Evolutionary conservation across 1,140 invertebrate genomes (phyloP).

Genomic region (Bombus difficillimus): DNA sequence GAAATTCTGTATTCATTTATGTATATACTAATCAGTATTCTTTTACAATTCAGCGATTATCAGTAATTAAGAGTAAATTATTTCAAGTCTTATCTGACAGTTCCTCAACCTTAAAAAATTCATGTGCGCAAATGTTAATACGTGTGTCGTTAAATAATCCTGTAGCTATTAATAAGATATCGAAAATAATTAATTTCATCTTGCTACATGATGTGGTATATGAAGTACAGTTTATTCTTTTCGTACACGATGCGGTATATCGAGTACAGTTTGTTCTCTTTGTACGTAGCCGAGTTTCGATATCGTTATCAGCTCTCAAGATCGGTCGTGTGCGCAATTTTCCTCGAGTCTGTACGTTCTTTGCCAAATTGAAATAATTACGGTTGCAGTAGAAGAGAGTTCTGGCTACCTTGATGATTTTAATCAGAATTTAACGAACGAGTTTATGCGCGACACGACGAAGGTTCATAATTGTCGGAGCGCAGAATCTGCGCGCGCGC

Average conservation of each 20-base stretch:
- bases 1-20: background rate
- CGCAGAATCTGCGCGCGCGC: background rate
- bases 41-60: background rate
- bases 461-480: background rate
- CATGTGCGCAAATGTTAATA: background rate
- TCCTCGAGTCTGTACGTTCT: background rate
- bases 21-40: no score
- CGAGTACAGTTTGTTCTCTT: background rate
- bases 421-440: constrained; percentile 4
- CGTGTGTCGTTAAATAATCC: background rate
- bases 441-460: background rate
- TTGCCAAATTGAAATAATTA: constrained; percentile 4
- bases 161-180: background rate
- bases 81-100: background rate
- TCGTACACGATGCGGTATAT: background rate
- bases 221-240: background rate
- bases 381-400: background rate
- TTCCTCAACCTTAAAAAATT: background rate
- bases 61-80: background rate
- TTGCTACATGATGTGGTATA: background rate
- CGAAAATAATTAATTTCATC: constrained; percentile 10
- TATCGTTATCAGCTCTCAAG: background rate
- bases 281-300: background rate
- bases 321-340: constrained; percentile 2
- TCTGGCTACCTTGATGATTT: background rate